phyloP scores from a whole-genome alignment of 2,888 invertebrate species.

The Timandra comae region DNA sequence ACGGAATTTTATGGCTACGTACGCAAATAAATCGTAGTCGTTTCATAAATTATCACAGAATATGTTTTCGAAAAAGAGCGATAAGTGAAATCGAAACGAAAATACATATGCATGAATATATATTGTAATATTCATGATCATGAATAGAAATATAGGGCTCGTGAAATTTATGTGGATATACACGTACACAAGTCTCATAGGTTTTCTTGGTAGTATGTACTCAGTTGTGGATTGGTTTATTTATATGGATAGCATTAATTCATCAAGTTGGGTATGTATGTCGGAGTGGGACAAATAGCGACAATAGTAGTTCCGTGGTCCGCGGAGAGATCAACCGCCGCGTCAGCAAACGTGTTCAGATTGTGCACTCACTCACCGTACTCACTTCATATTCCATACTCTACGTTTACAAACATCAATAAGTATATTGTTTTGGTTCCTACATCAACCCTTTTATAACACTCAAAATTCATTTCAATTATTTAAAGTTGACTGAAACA shows the following conservation, averaged over 20 bases:
- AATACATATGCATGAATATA: conserved; percentile 15
- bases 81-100: conserved; percentile 12
- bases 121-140: conserved; percentile 10
- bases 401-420: no score
- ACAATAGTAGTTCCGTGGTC: conserved; percentile 41
- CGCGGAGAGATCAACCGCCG: conserved; percentile 36
- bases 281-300: conserved; percentile 32
- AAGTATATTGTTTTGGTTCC: no score
- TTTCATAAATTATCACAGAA: conserved; percentile 10
- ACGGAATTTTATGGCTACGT: conserved; percentile 18
- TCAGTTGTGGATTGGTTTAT: conserved; percentile 1
- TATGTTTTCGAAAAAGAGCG: conserved; percentile 10
- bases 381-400: conserved; percentile 22
- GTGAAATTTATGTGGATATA: conserved; percentile 22
- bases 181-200: conserved; percentile 20
- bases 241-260: conserved; percentile 31
- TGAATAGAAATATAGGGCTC: conserved; percentile 10
- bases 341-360: conserved; percentile 52
- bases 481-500: no score
- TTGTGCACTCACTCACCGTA: conserved; percentile 24
- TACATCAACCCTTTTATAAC: no score
- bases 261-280: conserved; percentile 48
- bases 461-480: no score
- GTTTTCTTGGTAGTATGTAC: no score
- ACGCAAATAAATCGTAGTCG: conserved; percentile 11